Evolutionary conservation across 2,113 vertebrate genomes (phyloP), one percentile per base, ranked within the genome.

Genomic region (Ptilonorhynchus violaceus): DNA sequence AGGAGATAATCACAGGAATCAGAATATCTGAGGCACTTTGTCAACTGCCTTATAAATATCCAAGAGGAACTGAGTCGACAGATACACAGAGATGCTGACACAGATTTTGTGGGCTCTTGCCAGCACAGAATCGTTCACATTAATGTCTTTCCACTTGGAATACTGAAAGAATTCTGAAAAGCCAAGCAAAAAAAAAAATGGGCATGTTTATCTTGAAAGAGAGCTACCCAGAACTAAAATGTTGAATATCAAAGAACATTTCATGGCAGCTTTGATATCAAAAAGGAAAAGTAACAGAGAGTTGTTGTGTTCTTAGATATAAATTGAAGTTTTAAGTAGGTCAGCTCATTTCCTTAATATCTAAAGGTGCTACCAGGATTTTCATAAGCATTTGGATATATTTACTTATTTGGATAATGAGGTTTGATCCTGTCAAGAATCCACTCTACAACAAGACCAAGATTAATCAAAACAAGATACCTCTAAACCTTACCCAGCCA

Each of bases 31-130:
- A 60, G 64, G 75, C 79, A 50, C 59, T 91, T 67, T 41, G 58
- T 89, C 87, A 91, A 89, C 70, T 69, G 58, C 74, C 81, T 96
- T 76, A 78, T 83, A 77, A 95, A 93, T 83, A 72, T 83, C 73
- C 70, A 87, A 68, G 70, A 94, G 89, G 81, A 95, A 91, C 41
- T 88, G 89, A 89, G 53, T 91, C 21, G 1, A 79, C 87, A 95
- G 63, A 69, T 76, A 53, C 17, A 9, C 22, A 6, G 70, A 96
- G 88, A 13, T 96, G 93, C 93, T 93, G 93, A 94, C 69, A 91
- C 33, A 73, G 74, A 47, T 79, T 91, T 47, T 85, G 70, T 73
- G 85, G 80, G 81, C 33, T 89, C 77, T 82, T 96, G 92, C 69
- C 93, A 91, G 63, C 62, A 47, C 58, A 74, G 59, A 75, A 83